Conservation (phyloP, 2,113 vertebrate genomes). For the Xiphophorus hellerii region DNA sequence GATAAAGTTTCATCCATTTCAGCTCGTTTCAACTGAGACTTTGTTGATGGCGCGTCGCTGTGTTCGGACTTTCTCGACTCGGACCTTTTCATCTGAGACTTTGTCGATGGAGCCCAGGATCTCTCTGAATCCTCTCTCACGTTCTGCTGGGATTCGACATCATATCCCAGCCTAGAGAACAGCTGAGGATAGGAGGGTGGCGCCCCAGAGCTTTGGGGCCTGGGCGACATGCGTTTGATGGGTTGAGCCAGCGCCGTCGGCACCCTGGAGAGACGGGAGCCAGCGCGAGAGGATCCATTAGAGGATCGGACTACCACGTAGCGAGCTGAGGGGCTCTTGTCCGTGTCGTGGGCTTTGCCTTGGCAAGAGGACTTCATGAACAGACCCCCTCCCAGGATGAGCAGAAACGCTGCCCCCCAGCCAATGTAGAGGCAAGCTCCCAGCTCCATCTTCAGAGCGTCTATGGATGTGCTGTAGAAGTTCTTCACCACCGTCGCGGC, state of each 20-base stretch:
- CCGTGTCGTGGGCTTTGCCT: slow-evolving; percentile 22
- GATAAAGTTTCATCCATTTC: slow-evolving; percentile 45
- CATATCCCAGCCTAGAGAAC: slow-evolving; percentile 25
- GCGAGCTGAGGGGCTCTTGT: slow-evolving; percentile 86
- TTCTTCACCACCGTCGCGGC: slow-evolving; percentile 83
- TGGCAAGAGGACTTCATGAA: slow-evolving; percentile 86
- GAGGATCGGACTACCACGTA: slow-evolving; percentile 79
- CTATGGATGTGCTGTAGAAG: slow-evolving; percentile 86
- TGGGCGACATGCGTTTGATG: background rate
- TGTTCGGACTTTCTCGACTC: slow-evolving; percentile 47
- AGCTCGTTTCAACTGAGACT: slow-evolving; percentile 64
- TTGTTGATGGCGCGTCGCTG: slow-evolving; percentile 60
- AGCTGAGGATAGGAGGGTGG: slow-evolving; percentile 40
- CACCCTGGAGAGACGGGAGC: slow-evolving; percentile 25
- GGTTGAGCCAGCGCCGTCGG: slow-evolving; percentile 45
- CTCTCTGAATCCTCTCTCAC: slow-evolving; percentile 29
- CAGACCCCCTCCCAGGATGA: slow-evolving; percentile 86
- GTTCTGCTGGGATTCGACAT: background rate
- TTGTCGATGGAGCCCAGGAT: slow-evolving; percentile 64
- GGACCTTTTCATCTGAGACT: slow-evolving; percentile 64
- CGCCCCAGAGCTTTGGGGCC: slow-evolving; percentile 40
- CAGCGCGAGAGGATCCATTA: slow-evolving; percentile 35
- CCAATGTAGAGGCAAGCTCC: slow-evolving; percentile 89
- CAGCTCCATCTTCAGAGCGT: slow-evolving; percentile 87
- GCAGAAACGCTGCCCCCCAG: slow-evolving; percentile 85